A percentile compares a stretch with the other conserved stretches of the same genome.
phyloP scores from a whole-genome alignment of 2,888 invertebrate genomes.

The Elegia similella region DNA sequence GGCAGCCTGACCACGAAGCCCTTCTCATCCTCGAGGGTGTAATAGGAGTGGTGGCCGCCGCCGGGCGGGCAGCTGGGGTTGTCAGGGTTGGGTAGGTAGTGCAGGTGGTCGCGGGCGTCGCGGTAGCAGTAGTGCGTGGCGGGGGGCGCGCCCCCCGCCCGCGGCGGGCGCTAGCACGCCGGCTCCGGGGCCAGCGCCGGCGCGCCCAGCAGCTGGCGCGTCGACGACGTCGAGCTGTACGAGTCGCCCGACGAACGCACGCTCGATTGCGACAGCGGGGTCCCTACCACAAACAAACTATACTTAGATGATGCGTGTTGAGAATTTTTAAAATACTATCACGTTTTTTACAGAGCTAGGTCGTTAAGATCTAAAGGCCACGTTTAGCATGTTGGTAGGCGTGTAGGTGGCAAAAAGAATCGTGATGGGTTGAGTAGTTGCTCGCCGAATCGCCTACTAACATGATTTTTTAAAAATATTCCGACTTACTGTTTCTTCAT shows the following conservation, averaged over 20 bases:
- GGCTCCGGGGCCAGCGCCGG: constrained; percentile 37
- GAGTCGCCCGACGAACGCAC: constrained; percentile 90
- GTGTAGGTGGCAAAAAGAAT: no score
- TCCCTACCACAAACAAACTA: constrained; percentile 65
- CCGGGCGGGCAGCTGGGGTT: constrained; percentile 5
- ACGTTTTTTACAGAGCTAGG: no score
- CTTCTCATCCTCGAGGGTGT: not conserved
- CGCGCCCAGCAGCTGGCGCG: constrained; percentile 83
- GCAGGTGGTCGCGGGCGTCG: not conserved
- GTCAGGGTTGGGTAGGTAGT: constrained; percentile 16
- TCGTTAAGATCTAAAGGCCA: no score
- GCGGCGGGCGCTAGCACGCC: constrained; percentile 43
- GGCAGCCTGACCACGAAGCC: not conserved
- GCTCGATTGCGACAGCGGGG: constrained; percentile 85
- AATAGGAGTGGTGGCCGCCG: not conserved
- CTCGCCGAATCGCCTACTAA: no score
- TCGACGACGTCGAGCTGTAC: constrained; percentile 91
- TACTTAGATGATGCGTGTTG: no score
- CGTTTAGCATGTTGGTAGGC: no score
- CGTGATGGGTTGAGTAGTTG: no score
- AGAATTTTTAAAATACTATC: no score
- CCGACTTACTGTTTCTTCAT: no score
- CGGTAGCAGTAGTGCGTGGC: constrained; percentile 1
- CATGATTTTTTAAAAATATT: no score
- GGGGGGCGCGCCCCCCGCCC: constrained; percentile 21